A percentile compares a stretch with the other conserved stretches of the same genome.
phyloP scores from a whole-genome alignment of 2,888 invertebrate genomes.

The Dasypolia templi region DNA sequence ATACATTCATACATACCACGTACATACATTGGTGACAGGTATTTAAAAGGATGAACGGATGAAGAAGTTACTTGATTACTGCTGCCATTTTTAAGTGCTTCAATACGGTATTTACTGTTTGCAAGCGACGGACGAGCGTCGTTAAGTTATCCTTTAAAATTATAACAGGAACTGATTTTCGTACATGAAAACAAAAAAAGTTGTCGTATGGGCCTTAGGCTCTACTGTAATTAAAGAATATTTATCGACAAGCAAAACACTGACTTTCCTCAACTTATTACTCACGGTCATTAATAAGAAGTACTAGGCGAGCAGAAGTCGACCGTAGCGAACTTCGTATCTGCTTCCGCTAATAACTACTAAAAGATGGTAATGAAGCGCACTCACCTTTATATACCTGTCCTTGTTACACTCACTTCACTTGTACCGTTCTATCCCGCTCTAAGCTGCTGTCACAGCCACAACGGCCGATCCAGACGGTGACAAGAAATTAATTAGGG shows the following conservation, averaged over 20 bases:
- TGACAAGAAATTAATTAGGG: conserved; percentile 91
- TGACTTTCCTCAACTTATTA: conserved; percentile 73
- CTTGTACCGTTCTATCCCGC: conserved; percentile 67
- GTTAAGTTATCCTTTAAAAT: too few relatives aligned
- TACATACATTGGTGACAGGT: too few relatives aligned
- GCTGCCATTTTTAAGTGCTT: background rate
- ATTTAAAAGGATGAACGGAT: too few relatives aligned
- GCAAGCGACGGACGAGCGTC: too few relatives aligned
- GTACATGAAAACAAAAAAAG: too few relatives aligned
- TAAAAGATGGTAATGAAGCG: conserved; percentile 89
- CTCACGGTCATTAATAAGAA: conserved; percentile 83
- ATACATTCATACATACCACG: too few relatives aligned
- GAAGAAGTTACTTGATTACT: too few relatives aligned
- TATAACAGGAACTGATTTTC: background rate
- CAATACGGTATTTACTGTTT: background rate
- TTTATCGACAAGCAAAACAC: conserved; percentile 65
- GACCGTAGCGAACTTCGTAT: conserved; percentile 85
- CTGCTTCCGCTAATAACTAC: conserved; percentile 87
- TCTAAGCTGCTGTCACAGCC: conserved; percentile 85
- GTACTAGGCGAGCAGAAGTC: conserved; percentile 84
- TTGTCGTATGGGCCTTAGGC: conserved; percentile 3
- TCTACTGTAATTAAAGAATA: conserved; percentile 39
- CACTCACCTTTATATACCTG: conserved; percentile 81
- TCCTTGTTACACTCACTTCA: conserved; percentile 69
- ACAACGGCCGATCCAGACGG: conserved; percentile 87